These are phyloP conservation scores for Sclerurus mexicanus DNA, from an alignment of 2,113 vertebrate species.

Conservation along the genomic window DNA sequence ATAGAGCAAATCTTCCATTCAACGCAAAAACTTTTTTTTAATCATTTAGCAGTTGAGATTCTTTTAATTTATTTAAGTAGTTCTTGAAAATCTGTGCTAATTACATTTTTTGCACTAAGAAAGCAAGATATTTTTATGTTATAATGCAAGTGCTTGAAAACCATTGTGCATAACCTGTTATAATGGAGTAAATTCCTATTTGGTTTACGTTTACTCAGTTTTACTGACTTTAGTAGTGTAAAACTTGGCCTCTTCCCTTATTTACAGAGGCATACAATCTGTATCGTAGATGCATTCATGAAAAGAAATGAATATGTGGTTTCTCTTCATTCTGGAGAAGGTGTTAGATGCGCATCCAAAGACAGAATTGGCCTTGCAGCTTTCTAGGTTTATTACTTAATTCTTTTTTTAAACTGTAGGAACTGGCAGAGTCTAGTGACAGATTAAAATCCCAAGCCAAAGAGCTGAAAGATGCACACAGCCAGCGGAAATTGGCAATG, in stretches of 20 bases:
- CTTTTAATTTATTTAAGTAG: not conserved
- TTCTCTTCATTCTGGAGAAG: conserved; percentile 6
- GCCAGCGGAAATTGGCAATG: conserved; percentile 94
- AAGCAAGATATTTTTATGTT: not conserved
- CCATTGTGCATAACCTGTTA: not conserved
- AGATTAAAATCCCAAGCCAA: conserved; percentile 94
- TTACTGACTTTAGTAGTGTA: not conserved
- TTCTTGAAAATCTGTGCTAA: not conserved
- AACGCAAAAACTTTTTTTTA: not conserved
- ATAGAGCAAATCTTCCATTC: not conserved
- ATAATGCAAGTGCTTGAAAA: not conserved
- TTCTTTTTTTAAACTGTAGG: conserved; percentile 82
- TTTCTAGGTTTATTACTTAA: conserved; percentile 73
- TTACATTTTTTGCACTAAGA: not conserved
- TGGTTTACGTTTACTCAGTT: not conserved
- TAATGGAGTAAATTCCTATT: not conserved
- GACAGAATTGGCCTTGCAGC: conserved; percentile 41
- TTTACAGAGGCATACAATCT: not conserved
- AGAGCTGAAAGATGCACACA: conserved; percentile 97
- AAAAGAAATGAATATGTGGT: conserved; percentile 16
- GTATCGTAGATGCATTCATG: not conserved
- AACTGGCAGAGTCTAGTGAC: conserved; percentile 85
- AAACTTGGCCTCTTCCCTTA: not conserved
- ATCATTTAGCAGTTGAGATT: not conserved
- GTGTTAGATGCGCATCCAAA: conserved; percentile 8